Evolutionary conservation across 2,888 invertebrate genomes (phyloP).

Genomic region (Fabriciana adippe): DNA sequence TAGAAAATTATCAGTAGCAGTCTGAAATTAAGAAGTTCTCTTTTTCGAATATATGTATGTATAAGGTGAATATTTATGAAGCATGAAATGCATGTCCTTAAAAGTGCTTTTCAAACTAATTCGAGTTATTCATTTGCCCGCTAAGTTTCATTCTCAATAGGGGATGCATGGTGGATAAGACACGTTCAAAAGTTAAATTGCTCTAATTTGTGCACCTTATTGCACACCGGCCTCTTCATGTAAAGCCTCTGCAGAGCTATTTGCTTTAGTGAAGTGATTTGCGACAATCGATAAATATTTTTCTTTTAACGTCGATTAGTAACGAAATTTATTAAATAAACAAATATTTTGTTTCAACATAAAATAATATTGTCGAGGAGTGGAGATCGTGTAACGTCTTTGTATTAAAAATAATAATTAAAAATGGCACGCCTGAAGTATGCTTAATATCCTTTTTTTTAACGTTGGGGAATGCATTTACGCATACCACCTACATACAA

Average conservation of each 20-base stretch:
- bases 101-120: slow-evolving; percentile 27
- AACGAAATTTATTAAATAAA: no score
- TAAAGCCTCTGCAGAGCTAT: slow-evolving; percentile 64
- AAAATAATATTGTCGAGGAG: no score
- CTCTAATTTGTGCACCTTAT: slow-evolving; percentile 77
- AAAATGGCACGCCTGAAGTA: no score
- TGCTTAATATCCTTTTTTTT: no score
- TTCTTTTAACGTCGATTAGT: background rate
- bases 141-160: slow-evolving; percentile 45
- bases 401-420: no score
- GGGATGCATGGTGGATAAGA: slow-evolving; percentile 53
- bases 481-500: no score
- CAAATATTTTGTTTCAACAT: no score
- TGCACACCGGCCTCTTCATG: slow-evolving; percentile 61
- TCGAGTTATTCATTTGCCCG: slow-evolving; percentile 44
- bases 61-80: background rate
- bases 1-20: no score
- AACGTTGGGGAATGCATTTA: no score
- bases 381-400: no score
- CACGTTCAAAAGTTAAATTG: slow-evolving; percentile 76
- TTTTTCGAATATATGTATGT: background rate
- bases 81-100: no score
- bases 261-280: slow-evolving; percentile 54
- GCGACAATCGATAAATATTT: slow-evolving; percentile 24
- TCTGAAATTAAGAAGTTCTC: no score